Base-by-base conservation (phyloP, 2,797 vertebrate species). In the Sphenodon punctatus region DNA sequence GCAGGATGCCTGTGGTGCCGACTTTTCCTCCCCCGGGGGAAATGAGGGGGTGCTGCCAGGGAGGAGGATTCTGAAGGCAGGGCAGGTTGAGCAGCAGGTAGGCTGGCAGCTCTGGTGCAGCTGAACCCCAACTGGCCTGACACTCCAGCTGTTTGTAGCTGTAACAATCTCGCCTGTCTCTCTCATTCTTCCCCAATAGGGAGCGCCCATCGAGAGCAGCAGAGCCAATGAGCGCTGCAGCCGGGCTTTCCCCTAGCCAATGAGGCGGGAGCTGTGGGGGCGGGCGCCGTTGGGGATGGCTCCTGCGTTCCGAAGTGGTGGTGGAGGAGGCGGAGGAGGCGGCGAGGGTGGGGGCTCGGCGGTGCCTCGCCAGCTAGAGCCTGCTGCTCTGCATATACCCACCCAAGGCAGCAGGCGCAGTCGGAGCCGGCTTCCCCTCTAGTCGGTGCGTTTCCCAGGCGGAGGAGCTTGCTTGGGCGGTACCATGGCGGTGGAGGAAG, bases 401-500 rank as follows among this genome's bases (percentile, higher is more conserved):
- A 17, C 22, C 20, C 27, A 12, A 34, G 61, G 38, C 46, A 45
- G 58, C 34, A 9, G 12, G 17, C 60, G 65, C 36, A 2, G 22
- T 32, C 25, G 9, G 36, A 34, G 19, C 30, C 64, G 22, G 4
- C 1, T 58, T 30, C 32, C 65, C 51, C 42, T 25, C 17, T n/a
- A n/a, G 15, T 39, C n/a, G 25, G 55, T 13, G 55, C 32, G 39
- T 51, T 46, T 71, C 67, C 51, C 10, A 38, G 60, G 80, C 78
- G 63, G 78, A 48, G 65, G 73, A 22, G 74, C 77, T 46, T 25
- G 39, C 60, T 32, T 64, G 42, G 56, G 73, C 73, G 36, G 41
- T 71, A 96, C 96, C 91, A 99, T 99, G 98, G 98, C 98, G 95
- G 98, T 98, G 89, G 98, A 98, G 94, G 98, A 98, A 93, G 98